Conservation (phyloP, 2,797 vertebrate genomes). For the Tenualosa ilisha region DNA sequence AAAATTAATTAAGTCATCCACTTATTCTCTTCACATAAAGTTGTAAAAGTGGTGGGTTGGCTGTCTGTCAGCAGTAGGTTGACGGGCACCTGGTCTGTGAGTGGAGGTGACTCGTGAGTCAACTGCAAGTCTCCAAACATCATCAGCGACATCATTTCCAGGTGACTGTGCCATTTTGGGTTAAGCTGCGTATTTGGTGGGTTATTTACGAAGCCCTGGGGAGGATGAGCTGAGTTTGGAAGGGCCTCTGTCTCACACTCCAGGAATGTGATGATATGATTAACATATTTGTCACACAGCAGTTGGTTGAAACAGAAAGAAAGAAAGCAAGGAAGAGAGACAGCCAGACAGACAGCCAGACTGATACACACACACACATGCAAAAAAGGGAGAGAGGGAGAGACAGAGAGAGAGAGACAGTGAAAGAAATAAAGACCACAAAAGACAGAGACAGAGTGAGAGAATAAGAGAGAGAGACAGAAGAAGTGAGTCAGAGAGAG, state of each 20-base stretch:
- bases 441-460: not conserved
- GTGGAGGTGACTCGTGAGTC: not conserved
- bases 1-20: not conserved
- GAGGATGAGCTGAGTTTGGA: conserved; percentile 28
- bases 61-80: not conserved
- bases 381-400: not conserved
- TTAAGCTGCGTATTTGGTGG: not conserved
- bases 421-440: not conserved
- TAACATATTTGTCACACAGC: conserved; percentile 34
- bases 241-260: conserved; percentile 14
- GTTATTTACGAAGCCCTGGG: not conserved
- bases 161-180: conserved; percentile 11
- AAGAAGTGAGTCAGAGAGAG: not conserved
- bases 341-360: not conserved
- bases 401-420: not conserved
- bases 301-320: conserved; percentile 6
- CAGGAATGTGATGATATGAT: conserved; percentile 29
- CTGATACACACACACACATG: not conserved
- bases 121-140: not conserved
- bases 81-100: not conserved
- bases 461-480: not conserved
- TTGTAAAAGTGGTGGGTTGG: not conserved
- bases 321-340: not conserved
- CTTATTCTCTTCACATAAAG: not conserved
- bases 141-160: not conserved